These are phyloP conservation scores for Chalcis sispes DNA, from an alignment of 2,888 invertebrate genomes.

Conservation along the genomic window DNA sequence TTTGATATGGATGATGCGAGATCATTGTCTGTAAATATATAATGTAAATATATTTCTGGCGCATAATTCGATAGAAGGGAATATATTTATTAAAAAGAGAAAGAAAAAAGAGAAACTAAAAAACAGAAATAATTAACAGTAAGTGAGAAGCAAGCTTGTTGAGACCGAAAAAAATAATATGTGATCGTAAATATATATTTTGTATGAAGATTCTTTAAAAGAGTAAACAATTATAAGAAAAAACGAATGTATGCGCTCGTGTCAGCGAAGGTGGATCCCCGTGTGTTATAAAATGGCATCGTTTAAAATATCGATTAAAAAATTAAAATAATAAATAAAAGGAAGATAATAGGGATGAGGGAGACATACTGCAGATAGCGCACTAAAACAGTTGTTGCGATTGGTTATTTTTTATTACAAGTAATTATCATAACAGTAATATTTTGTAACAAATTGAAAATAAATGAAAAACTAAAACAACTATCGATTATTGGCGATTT, in stretches of 20 bases:
- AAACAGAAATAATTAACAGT: background rate
- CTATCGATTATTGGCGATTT: background rate
- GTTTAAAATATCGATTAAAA: background rate
- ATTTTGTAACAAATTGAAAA: constrained; percentile 58
- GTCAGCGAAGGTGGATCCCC: constrained; percentile 50
- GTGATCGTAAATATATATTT: constrained; percentile 53
- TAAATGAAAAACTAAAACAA: constrained; percentile 25
- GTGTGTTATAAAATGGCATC: constrained; percentile 8
- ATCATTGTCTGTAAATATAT: constrained; percentile 43
- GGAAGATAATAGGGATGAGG: background rate
- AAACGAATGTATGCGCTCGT: background rate
- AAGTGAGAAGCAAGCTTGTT: too few species aligned
- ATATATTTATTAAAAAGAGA: constrained; percentile 9
- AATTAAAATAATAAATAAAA: background rate
- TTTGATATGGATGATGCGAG: constrained; percentile 40
- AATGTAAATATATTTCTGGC: constrained; percentile 14
- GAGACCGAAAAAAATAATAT: constrained; percentile 33
- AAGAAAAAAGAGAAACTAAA: background rate
- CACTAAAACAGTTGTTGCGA: constrained; percentile 24
- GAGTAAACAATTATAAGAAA: constrained; percentile 7
- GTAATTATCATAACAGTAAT: constrained; percentile 54
- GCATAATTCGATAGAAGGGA: background rate
- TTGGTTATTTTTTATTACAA: constrained; percentile 57
- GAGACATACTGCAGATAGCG: constrained; percentile 11
- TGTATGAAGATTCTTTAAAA: constrained; percentile 13